Conservation (phyloP, 2,797 vertebrate genomes). For the Furcifer pardalis region DNA sequence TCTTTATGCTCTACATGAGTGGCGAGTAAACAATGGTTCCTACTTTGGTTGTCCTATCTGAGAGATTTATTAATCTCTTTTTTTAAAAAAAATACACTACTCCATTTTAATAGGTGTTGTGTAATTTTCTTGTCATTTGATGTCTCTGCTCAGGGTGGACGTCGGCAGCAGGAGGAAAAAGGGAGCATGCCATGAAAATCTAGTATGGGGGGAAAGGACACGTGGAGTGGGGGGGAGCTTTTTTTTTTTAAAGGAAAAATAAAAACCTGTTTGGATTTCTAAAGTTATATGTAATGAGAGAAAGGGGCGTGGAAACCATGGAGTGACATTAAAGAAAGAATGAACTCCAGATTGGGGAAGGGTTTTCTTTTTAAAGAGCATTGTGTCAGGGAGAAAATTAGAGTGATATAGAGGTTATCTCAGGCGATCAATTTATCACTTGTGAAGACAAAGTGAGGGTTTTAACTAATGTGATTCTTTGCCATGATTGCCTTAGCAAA, state of each 20-base stretch:
- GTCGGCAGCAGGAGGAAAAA: slow-evolving; percentile 50
- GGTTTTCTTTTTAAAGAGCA: background rate
- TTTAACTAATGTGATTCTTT: slow-evolving; percentile 48
- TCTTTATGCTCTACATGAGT: slow-evolving; percentile 22
- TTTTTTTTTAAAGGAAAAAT: slow-evolving; percentile 20
- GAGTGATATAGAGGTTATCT: slow-evolving; percentile 42
- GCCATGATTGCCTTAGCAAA: slow-evolving; percentile 41
- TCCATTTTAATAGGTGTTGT: slow-evolving; percentile 58
- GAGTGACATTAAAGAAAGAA: slow-evolving; percentile 18
- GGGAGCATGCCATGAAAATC: background rate
- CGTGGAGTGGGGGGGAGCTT: background rate
- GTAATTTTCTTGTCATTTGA: slow-evolving; percentile 51
- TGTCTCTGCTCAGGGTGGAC: slow-evolving; percentile 59
- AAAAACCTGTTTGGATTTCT: background rate
- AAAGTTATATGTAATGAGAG: slow-evolving; percentile 6
- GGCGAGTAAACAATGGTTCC: slow-evolving; percentile 22
- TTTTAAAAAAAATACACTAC: slow-evolving; percentile 38
- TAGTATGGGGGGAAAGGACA: background rate
- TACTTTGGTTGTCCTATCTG: slow-evolving; percentile 28
- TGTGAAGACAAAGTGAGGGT: slow-evolving; percentile 49
- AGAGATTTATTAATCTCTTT: slow-evolving; percentile 9
- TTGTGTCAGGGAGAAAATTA: slow-evolving; percentile 37
- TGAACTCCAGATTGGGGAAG: background rate
- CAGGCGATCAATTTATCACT: slow-evolving; percentile 58
- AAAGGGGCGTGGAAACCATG: slow-evolving; percentile 28